Evolutionary conservation across 2,888 invertebrate species (phyloP).

Genomic region (Xylocampa areola): DNA sequence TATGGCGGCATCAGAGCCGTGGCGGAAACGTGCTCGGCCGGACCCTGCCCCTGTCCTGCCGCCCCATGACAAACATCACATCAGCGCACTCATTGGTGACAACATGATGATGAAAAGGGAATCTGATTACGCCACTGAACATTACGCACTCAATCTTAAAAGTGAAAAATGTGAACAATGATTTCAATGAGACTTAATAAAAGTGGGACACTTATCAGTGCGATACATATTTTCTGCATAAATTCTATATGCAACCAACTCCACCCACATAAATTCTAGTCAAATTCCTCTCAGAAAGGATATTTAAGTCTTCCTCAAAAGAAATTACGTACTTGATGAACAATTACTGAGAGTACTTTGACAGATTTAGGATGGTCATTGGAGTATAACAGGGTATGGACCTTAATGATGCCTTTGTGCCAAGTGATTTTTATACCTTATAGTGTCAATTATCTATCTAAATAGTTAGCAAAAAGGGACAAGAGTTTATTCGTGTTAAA

Average conservation of each 20-base stretch:
- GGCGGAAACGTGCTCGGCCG: conserved; percentile 83
- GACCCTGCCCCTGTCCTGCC: conserved; percentile 69
- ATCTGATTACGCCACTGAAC: conserved; percentile 81
- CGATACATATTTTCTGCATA: conserved; percentile 64
- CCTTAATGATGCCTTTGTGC: conserved; percentile 88
- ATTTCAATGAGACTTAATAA: conserved; percentile 63
- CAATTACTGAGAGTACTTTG: conserved; percentile 85
- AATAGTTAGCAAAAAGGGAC: conserved; percentile 82
- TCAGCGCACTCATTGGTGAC: conserved; percentile 87
- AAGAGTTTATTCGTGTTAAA: conserved; percentile 83
- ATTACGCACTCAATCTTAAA: conserved; percentile 86
- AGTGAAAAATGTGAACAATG: conserved; percentile 90
- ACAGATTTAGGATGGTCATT: conserved; percentile 78
- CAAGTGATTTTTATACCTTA: conserved; percentile 88
- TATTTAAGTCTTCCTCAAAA: conserved; percentile 81
- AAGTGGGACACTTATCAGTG: conserved; percentile 73
- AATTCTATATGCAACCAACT: conserved; percentile 71
- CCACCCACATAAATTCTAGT: conserved; percentile 84
- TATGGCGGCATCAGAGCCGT: conserved; percentile 88
- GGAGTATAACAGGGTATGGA: conserved; percentile 89
- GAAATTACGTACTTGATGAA: conserved; percentile 64
- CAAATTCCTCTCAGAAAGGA: conserved; percentile 85
- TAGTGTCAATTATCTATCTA: conserved; percentile 87
- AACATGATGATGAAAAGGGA: conserved; percentile 85
- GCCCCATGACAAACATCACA: conserved; percentile 86